A percentile compares a stretch with the other conserved stretches of the same genome.
phyloP scores from a whole-genome alignment of 2,888 invertebrate genomes.

The Rhodophaea formosa region DNA sequence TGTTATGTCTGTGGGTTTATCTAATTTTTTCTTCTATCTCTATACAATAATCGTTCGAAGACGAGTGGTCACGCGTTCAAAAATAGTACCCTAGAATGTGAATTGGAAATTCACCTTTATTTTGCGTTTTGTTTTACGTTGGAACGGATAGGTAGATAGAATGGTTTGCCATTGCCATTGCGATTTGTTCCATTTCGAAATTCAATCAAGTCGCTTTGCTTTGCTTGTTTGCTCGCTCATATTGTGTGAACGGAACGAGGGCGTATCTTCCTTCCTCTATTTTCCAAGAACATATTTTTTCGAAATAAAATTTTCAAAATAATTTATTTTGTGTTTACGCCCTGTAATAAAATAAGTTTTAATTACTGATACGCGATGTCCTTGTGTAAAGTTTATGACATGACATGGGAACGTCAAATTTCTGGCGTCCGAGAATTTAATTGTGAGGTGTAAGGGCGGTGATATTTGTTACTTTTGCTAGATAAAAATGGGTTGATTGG shows the following conservation, averaged over 20 bases:
- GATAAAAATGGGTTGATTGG: slow-evolving; percentile 29
- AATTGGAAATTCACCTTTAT: no score
- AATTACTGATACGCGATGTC: slow-evolving; percentile 1
- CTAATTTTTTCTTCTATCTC: no score
- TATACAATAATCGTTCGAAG: no score
- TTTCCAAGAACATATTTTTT: background rate
- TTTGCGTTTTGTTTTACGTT: no score
- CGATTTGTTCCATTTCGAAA: background rate
- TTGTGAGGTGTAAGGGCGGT: slow-evolving; percentile 37
- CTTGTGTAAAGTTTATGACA: slow-evolving; percentile 21
- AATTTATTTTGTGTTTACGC: no score
- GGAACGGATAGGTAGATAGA: no score
- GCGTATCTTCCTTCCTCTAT: background rate
- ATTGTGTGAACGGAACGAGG: background rate
- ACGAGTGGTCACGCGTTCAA: no score
- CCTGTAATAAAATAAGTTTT: background rate
- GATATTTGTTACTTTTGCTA: slow-evolving; percentile 31
- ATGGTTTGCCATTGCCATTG: no score
- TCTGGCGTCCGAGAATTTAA: slow-evolving; percentile 40
- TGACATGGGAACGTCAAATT: slow-evolving; percentile 27
- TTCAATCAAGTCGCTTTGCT: background rate
- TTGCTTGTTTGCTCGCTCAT: background rate
- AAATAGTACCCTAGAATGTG: no score
- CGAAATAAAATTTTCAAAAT: no score
- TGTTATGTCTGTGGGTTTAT: no score